These are phyloP conservation scores for Drosophila kuntzei DNA, from an alignment of 2,888 invertebrate genomes.

Conservation along the genomic window DNA sequence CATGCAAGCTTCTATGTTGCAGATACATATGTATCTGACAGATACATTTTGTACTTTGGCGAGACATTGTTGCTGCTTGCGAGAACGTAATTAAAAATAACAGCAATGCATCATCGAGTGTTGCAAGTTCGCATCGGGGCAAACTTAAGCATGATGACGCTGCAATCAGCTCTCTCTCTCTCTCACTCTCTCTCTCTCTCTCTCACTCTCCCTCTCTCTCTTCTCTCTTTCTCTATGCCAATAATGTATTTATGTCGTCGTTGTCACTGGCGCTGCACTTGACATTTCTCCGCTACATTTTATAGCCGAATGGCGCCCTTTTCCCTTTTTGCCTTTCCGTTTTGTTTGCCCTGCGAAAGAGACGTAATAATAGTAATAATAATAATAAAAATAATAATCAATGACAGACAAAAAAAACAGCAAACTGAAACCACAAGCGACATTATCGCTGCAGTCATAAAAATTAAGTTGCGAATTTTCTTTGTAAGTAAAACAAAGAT, in stretches of 20 bases:
- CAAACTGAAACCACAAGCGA: slow-evolving; percentile 59
- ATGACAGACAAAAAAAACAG: slow-evolving; percentile 12
- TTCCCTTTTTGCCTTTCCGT: slow-evolving; percentile 57
- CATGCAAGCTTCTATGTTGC: slow-evolving; percentile 1
- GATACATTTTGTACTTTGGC: slow-evolving; percentile 35
- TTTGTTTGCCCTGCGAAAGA: slow-evolving; percentile 36
- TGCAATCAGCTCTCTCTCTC: slow-evolving; percentile 38
- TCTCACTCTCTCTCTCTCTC: neutral
- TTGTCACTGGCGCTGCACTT: slow-evolving; percentile 62
- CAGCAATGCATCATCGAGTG: slow-evolving; percentile 73
- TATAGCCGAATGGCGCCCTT: slow-evolving; percentile 65
- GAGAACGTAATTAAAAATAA: slow-evolving; percentile 69
- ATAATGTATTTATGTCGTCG: slow-evolving; percentile 57
- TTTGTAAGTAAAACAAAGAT: slow-evolving; percentile 17
- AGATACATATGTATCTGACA: slow-evolving; percentile 37
- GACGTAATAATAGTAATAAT: slow-evolving; percentile 21
- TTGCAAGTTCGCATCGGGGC: slow-evolving; percentile 38
- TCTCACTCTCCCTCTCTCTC: neutral
- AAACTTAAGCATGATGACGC: slow-evolving; percentile 54
- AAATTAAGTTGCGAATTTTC: slow-evolving; percentile 74
- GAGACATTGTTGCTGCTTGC: slow-evolving; percentile 58
- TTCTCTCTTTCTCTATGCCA: slow-evolving; percentile 22
- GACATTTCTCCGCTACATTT: slow-evolving; percentile 74
- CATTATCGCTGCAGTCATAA: slow-evolving; percentile 61
- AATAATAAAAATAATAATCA: slow-evolving; percentile 29